Conservation (phyloP, 2,888 invertebrate species). For the Clanis bilineata region DNA sequence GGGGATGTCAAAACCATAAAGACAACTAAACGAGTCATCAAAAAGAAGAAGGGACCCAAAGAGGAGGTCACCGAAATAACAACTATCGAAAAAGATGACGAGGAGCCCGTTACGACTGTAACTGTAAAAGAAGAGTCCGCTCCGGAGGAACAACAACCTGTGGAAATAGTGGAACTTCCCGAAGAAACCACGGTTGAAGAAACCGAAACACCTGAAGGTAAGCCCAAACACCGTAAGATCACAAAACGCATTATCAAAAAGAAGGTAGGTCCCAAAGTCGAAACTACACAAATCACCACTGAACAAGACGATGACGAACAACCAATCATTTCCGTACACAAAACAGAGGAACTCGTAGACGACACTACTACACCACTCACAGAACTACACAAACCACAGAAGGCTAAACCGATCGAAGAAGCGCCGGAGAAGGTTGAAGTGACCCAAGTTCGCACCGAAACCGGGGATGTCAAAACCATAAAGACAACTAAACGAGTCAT, state of each 20-base stretch:
- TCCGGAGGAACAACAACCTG: neutral
- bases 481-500: neutral
- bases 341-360: neutral
- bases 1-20: neutral
- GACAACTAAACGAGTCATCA: neutral
- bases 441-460: neutral
- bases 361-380: neutral
- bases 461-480: neutral
- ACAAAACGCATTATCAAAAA: neutral
- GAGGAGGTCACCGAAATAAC: neutral
- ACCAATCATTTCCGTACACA: neutral
- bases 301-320: neutral
- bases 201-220: neutral
- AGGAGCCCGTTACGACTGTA: neutral
- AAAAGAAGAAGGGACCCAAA: neutral
- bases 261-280: neutral
- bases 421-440: neutral
- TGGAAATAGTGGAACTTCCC: neutral
- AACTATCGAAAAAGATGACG: neutral
- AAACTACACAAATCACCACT: neutral
- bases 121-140: neutral
- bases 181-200: neutral
- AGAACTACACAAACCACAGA: neutral
- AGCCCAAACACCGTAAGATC: neutral
- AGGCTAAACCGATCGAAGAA: neutral